Evolutionary conservation across 2,113 vertebrate genomes (phyloP).

Genomic region (Thalassarche chlororhynchos): DNA sequence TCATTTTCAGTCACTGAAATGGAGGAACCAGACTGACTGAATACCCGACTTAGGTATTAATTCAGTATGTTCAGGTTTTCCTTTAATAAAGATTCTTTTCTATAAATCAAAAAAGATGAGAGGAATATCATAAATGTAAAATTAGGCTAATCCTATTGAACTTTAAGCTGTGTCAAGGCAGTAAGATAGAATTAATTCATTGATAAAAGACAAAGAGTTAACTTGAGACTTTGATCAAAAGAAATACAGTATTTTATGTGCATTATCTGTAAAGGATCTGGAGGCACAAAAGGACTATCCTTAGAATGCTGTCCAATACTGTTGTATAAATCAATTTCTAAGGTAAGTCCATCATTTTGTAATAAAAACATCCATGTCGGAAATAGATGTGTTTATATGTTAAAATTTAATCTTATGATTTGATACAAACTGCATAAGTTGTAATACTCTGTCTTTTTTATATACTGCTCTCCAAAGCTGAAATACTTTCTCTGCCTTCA

Average conservation of each 20-base stretch:
- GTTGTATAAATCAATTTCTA: not conserved
- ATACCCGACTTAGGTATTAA: not conserved
- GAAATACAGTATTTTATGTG: not conserved
- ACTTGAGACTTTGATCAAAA: not conserved
- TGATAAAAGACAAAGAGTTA: not conserved
- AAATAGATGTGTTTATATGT: not conserved
- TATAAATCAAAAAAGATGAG: conserved; percentile 14
- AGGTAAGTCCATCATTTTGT: not conserved
- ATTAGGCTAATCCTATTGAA: conserved; percentile 7
- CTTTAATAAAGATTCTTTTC: not conserved
- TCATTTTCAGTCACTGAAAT: conserved; percentile 1
- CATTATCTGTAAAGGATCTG: not conserved
- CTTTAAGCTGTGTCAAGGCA: not conserved
- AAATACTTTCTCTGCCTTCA: not conserved
- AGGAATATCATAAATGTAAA: conserved; percentile 28
- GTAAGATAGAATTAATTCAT: not conserved
- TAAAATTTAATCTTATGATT: not conserved
- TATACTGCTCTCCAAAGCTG: not conserved
- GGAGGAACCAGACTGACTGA: not conserved
- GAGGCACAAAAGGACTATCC: not conserved
- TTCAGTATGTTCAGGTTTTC: not conserved
- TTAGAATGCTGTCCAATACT: not conserved
- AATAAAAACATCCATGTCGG: not conserved
- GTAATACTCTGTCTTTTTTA: not conserved
- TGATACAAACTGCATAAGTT: not conserved